Evolutionary conservation across 2,113 vertebrate species (phyloP), one percentile per base, ranked within the genome.

Genomic region (Pogona vitticeps): DNA sequence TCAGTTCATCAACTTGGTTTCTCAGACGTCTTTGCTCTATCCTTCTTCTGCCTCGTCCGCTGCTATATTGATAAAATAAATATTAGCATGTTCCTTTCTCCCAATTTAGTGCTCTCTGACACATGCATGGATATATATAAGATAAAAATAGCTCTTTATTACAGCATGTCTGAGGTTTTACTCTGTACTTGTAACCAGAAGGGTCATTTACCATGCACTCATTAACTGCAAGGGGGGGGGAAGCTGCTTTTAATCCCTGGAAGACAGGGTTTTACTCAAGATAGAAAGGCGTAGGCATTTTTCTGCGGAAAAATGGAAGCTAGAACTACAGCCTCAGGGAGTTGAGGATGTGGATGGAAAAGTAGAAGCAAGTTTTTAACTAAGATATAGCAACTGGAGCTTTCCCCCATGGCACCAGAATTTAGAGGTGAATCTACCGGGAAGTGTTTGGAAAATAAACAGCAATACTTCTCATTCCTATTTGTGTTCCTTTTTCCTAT

Each of bases 81-180:
- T 73, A 86, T 86, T 86, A 86, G 80, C 58, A 46, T 75, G 77
- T 28, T 73, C 58, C 67, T 73, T 80, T 31, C 85, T 33, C 28
- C 56, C 63, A 73, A 86, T 86, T 86, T 80, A 80, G 38, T 21
- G 68, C 77, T 63, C 42, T 71, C 56, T 80, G 77, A 73, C 68
- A 80, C 56, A 86, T 46, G 14, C 40, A 86, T 61, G 56, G 76
- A 46, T 38, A 73, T 42, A 71, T 13, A 86, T 15, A 26, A 3
- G 52, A 46, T 86, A 86, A 73, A 86, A 86, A 86, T 80, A 86
- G 77, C 40, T 65, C 68, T 63, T 80, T 46, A 86, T 86, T 80
- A 52, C 68, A n/a, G 40, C 68, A 73, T 52, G 68, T 73, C 68
- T 80, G 77, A 73, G 58, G 26, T 42, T 63, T 61, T 15, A 36